Base-by-base conservation (phyloP, 2,797 vertebrate species). In the Sebastes matsubarae region DNA sequence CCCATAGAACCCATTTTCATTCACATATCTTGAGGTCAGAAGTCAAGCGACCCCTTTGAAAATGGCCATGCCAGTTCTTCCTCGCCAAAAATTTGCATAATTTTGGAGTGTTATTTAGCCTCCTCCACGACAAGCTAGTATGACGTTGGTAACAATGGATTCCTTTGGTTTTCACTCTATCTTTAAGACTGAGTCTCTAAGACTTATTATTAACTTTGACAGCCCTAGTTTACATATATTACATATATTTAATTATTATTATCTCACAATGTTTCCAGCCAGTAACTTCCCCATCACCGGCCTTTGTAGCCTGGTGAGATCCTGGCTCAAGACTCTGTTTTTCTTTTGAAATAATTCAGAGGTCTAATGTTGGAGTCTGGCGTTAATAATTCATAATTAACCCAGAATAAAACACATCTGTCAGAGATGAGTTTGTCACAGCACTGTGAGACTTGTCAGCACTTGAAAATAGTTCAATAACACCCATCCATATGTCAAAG, bases 401-500 rank as follows among this genome's bases (percentile, higher is more conserved):
- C 72, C 55, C 59, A 72, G 79, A 79, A 86, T 84, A 66, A 87
- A 82, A 69, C 86, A 87, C 73, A 88, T 87, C 84, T 89, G 78
- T 90, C 83, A 89, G 77, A 65, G 83, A 67, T 29, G 24, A 64
- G 29, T 79, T 77, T 85, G 38, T 86, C 72, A 68, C 65, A 13
- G 79, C 66, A 36, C 68, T 4, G 52, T 58, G 84, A 84, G 66
- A 77, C 77, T 77, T 84, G 75, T 87, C 88, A 89, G 78, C 88
- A 67, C 80, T 90, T 25, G 76, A 82, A 91, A 93, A 91, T 80
- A 84, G 86, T 81, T 73, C 38, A 71, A 24, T 72, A 80, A 81
- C 89, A 89, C 81, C 76, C 63, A 54, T 87, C 83, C 89, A 90
- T 86, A 88, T 91, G 90, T 89, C 86, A 79, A 72, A 74, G 86